Conservation (phyloP, 1,140 invertebrate species). For the Hormaphis cornu region DNA sequence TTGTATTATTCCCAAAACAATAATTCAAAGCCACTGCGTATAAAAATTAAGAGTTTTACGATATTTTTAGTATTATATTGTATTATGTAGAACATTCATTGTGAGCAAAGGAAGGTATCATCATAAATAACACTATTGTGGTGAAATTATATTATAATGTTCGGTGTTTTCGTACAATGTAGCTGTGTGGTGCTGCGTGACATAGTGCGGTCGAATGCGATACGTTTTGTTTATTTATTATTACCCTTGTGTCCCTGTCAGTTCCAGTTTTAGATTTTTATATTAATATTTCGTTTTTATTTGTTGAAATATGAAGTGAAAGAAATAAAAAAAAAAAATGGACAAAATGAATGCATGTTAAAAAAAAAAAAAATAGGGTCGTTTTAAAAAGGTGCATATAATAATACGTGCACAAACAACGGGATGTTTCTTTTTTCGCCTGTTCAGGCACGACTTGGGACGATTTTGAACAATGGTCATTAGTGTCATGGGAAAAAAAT, state of each 20-base stretch:
- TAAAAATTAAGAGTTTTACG: too few species aligned
- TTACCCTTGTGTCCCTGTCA: conserved; percentile 26
- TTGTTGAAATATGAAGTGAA: conserved; percentile 16
- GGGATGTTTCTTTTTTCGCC: conserved; percentile 18
- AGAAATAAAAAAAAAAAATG: background rate
- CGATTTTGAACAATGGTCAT: conserved; percentile 24
- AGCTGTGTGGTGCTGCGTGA: conserved; percentile 11
- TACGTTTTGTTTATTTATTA: conserved; percentile 30
- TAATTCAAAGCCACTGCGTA: too few species aligned
- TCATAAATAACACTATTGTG: conserved; percentile 19
- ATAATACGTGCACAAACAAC: background rate
- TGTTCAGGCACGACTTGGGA: conserved; percentile 1
- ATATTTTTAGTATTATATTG: conserved; percentile 2
- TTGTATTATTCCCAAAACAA: too few species aligned
- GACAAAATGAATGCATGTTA: background rate
- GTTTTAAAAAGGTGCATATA: conserved; percentile 11
- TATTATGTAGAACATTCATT: background rate
- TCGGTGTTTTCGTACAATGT: background rate
- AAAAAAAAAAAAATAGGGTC: conserved; percentile 12
- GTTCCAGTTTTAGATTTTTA: conserved; percentile 29
- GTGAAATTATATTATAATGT: background rate
- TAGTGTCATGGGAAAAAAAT: conserved; percentile 3
- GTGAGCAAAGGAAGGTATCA: background rate
- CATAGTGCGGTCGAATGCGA: conserved; percentile 1
- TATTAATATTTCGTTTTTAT: conserved; percentile 24